Conservation (phyloP, 2,888 invertebrate species). For the Asteroscopus sphinx region DNA sequence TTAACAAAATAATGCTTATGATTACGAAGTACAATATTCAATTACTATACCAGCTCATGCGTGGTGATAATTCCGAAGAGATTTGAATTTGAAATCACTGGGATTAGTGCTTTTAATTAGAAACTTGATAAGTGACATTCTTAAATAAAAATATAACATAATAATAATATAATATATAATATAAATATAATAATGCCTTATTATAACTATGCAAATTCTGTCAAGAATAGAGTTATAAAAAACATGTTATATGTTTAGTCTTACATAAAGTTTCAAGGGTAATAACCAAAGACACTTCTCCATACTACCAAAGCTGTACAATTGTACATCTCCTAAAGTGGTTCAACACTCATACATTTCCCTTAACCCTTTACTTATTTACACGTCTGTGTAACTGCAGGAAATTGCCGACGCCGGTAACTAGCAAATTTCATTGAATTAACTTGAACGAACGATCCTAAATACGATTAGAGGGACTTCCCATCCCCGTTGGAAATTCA, state of each 20-base stretch:
- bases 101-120: constrained; percentile 12
- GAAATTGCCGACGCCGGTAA: constrained; percentile 64
- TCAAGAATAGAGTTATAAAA: too few relatives aligned
- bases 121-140: constrained; percentile 9
- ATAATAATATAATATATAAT: too few relatives aligned
- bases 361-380: constrained; percentile 35
- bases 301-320: background rate
- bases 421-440: constrained; percentile 59
- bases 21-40: constrained; percentile 21
- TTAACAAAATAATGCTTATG: constrained; percentile 23
- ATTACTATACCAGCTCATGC: constrained; percentile 30
- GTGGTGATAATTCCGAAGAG: constrained; percentile 17
- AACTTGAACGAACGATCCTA: constrained; percentile 51
- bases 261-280: constrained; percentile 5
- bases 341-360: constrained; percentile 21
- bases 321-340: constrained; percentile 10
- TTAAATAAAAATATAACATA: too few relatives aligned
- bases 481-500: constrained; percentile 39
- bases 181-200: too few relatives aligned
- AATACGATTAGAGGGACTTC: constrained; percentile 41
- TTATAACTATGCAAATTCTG: too few relatives aligned
- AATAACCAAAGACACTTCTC: constrained; percentile 1
- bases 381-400: constrained; percentile 39
- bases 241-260: background rate
- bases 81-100: constrained; percentile 11